Percentiles rank a stretch among this genome's conserved stretches.
Conservation (phyloP, 2,797 vertebrate species). For the Esox lucius region DNA sequence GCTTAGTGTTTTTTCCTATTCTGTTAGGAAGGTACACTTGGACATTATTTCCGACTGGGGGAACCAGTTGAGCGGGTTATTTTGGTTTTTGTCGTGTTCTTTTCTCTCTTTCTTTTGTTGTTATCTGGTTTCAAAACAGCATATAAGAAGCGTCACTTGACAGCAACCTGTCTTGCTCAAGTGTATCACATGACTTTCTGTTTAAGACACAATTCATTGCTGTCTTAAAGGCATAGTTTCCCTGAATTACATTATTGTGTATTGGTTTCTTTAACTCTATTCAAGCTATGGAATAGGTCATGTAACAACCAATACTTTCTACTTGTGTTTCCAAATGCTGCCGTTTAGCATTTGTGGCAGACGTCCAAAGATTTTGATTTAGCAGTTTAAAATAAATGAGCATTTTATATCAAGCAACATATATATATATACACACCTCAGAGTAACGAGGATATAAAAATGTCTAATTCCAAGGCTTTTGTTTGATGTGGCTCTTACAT, state of each 20-base stretch:
- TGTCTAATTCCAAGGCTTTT: no score
- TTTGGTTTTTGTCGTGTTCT: slow-evolving; percentile 47
- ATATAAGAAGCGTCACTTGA: background rate
- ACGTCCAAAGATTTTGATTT: no score
- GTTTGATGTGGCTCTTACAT: no score
- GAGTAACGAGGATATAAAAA: no score
- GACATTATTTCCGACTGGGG: slow-evolving; percentile 53
- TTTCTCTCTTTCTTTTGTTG: slow-evolving; percentile 7
- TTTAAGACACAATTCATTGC: background rate
- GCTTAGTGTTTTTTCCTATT: slow-evolving; percentile 51
- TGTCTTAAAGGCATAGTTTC: background rate
- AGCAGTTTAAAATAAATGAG: no score
- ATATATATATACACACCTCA: no score
- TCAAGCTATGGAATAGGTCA: background rate
- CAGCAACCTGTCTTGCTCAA: background rate
- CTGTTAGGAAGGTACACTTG: slow-evolving; percentile 57
- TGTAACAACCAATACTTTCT: background rate
- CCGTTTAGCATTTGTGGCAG: no score
- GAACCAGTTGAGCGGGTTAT: slow-evolving; percentile 66
- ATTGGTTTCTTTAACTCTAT: background rate
- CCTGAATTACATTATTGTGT: background rate
- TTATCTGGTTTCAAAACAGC: slow-evolving; percentile 1
- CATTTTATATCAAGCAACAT: no score
- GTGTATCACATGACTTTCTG: background rate
- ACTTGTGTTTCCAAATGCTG: background rate